Conservation (phyloP, 92 coral and sea anemone genomes). For the Porites lobata region DNA sequence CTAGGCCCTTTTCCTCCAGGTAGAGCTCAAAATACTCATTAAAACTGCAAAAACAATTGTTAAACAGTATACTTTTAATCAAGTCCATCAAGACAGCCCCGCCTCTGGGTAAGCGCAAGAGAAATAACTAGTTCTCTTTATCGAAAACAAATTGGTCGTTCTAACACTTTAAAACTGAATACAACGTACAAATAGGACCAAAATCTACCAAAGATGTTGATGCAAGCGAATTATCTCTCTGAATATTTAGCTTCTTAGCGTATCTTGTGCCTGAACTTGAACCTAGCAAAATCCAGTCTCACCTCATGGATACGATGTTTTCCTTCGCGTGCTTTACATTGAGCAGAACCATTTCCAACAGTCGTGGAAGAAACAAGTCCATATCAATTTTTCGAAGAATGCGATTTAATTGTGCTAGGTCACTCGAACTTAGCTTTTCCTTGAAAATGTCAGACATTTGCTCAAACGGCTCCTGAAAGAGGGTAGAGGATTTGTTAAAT, state of each 20-base stretch:
- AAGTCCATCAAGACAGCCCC: neutral
- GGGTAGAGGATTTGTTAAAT: neutral
- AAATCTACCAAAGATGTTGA: too few species aligned
- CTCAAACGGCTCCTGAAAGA: slow-evolving; percentile 77
- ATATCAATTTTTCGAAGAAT: slow-evolving; percentile 63
- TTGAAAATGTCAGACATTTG: slow-evolving; percentile 69
- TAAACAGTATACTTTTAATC: neutral
- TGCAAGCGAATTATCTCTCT: too few species aligned
- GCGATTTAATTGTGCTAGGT: slow-evolving; percentile 43
- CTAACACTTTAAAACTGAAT: too few species aligned
- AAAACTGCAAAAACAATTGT: slow-evolving; percentile 21
- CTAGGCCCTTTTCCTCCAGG: slow-evolving; percentile 28
- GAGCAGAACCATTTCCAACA: slow-evolving; percentile 72
- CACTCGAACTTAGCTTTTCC: slow-evolving; percentile 36
- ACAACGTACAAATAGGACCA: too few species aligned
- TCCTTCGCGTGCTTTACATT: slow-evolving; percentile 58
- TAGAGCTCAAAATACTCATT: slow-evolving; percentile 36
- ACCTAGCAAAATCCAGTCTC: neutral
- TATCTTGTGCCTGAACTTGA: too few species aligned
- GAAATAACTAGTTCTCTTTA: too few species aligned
- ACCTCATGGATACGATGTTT: slow-evolving; percentile 33
- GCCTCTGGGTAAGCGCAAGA: too few species aligned
- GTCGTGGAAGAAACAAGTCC: slow-evolving; percentile 44
- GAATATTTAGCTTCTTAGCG: too few species aligned
- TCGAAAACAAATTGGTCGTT: too few species aligned